These are phyloP conservation scores for Drosophila cracens DNA, from an alignment of 2,888 invertebrate species.

Conservation along the genomic window DNA sequence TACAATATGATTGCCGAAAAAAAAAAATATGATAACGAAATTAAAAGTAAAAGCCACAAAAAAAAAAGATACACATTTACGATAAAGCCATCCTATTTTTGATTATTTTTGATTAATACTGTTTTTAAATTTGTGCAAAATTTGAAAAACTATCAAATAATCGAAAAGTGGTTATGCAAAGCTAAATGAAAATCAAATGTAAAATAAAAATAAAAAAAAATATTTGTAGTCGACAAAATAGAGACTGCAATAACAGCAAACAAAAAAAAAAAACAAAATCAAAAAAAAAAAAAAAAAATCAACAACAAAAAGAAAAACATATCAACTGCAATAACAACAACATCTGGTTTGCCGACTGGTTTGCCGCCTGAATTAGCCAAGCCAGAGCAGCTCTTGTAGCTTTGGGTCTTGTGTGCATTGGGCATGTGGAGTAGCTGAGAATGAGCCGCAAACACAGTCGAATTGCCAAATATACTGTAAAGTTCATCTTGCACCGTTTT, in stretches of 20 bases:
- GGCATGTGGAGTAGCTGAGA: slow-evolving; percentile 27
- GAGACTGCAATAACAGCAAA: slow-evolving; percentile 14
- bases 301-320: neutral
- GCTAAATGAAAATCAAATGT: slow-evolving; percentile 7
- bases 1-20: slow-evolving; percentile 33
- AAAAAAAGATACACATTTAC: neutral
- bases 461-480: slow-evolving; percentile 11
- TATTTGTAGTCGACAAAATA: slow-evolving; percentile 40
- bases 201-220: slow-evolving; percentile 25
- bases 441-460: slow-evolving; percentile 25
- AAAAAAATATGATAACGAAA: slow-evolving; percentile 14
- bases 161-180: slow-evolving; percentile 64
- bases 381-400: slow-evolving; percentile 26
- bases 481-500: slow-evolving; percentile 44
- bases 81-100: neutral
- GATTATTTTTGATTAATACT: slow-evolving; percentile 18
- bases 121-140: slow-evolving; percentile 21
- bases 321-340: slow-evolving; percentile 20
- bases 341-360: slow-evolving; percentile 64
- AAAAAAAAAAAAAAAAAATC: neutral
- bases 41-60: slow-evolving; percentile 27
- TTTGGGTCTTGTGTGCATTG: slow-evolving; percentile 47
- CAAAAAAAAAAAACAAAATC: neutral
- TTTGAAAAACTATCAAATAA: neutral
- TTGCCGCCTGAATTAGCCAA: slow-evolving; percentile 76